phyloP scores from a whole-genome alignment of 2,113 vertebrate genomes.

The Pogonocichla stellata region DNA sequence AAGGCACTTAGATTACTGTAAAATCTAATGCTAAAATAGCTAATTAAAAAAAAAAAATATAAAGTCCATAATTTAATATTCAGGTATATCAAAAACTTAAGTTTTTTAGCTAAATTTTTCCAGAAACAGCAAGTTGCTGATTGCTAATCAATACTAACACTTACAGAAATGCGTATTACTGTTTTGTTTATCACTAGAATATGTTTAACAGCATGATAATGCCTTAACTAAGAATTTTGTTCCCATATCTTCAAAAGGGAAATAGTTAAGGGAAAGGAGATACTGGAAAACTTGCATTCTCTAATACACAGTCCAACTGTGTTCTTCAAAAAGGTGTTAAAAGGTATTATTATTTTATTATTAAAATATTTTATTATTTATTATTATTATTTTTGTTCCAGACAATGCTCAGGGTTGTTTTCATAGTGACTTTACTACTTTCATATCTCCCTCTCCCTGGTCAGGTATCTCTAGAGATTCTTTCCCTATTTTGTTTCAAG shows the following conservation, averaged over 20 bases:
- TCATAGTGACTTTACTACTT: background rate
- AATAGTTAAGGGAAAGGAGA: background rate
- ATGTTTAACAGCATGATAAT: background rate
- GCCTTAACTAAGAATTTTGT: background rate
- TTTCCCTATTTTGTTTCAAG: background rate
- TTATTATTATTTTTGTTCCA: background rate
- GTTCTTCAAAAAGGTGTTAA: background rate
- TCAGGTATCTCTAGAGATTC: background rate
- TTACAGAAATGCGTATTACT: background rate
- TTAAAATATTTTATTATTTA: background rate
- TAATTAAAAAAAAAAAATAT: background rate
- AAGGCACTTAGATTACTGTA: background rate
- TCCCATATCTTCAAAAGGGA: fast-evolving
- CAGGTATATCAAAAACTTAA: background rate
- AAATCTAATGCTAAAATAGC: background rate
- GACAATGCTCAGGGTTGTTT: background rate
- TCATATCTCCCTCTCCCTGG: background rate
- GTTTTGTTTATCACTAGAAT: background rate
- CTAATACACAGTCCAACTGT: background rate
- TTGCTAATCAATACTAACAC: background rate
- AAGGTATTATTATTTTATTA: background rate
- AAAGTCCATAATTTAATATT: background rate
- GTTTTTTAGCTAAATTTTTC: background rate
- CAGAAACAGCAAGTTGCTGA: background rate
- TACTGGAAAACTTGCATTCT: background rate